Conservation (phyloP, 2,888 invertebrate genomes). For the Augiades crinisus region DNA sequence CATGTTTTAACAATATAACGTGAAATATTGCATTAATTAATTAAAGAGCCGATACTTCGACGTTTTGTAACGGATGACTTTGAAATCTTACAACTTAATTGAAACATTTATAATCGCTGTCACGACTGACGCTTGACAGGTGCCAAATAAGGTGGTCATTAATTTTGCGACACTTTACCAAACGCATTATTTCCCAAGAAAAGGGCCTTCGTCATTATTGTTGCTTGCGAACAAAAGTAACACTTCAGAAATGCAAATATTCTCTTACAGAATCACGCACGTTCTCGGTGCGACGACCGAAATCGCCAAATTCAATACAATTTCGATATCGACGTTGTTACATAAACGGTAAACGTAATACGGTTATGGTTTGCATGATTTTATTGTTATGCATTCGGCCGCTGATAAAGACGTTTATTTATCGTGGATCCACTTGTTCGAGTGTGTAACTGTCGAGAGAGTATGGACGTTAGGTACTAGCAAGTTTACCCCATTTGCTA, state of each 20-base stretch:
- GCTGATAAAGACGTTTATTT: slow-evolving; percentile 27
- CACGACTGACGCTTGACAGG: background rate
- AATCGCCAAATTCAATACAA: slow-evolving; percentile 4
- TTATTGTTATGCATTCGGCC: slow-evolving; percentile 24
- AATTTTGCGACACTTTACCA: slow-evolving; percentile 5
- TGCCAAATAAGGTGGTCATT: slow-evolving; percentile 8
- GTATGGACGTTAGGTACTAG: too few species aligned
- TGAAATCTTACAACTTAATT: slow-evolving; percentile 10
- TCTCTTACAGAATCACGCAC: background rate
- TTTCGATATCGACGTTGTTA: slow-evolving; percentile 54
- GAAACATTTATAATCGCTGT: slow-evolving; percentile 14
- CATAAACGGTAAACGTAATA: slow-evolving; percentile 44
- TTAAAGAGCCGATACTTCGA: slow-evolving; percentile 1
- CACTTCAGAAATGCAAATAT: background rate
- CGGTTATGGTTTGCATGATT: slow-evolving; percentile 12
- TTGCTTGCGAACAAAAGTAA: background rate
- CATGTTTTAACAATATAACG: background rate
- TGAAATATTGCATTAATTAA: background rate
- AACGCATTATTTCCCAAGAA: slow-evolving; percentile 3
- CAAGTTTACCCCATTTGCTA: too few species aligned
- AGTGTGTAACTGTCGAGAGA: too few species aligned
- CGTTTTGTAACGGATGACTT: slow-evolving; percentile 8
- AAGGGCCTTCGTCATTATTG: background rate
- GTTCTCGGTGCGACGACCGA: slow-evolving; percentile 1
- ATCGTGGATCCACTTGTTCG: background rate